A percentile compares a stretch with the other conserved stretches of the same genome.
Evolutionary conservation across 2,113 vertebrate species (phyloP).

Genomic region (Nyctereutes procyonoides): DNA sequence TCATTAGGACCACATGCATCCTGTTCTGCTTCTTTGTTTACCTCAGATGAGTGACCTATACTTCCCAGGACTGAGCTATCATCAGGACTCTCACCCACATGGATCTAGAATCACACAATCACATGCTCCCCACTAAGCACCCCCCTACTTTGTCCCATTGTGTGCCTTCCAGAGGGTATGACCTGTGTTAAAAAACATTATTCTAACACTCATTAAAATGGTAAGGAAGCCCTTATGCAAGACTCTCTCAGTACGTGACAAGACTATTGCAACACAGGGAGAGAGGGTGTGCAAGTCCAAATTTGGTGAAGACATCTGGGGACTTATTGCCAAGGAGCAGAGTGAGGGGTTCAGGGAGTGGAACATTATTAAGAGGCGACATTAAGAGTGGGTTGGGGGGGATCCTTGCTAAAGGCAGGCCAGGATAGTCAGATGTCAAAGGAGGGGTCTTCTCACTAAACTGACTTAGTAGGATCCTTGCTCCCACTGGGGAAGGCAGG

Average conservation of each 20-base stretch:
- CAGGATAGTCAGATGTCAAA: neutral
- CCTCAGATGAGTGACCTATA: neutral
- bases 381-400: neutral
- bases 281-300: neutral
- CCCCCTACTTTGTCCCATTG: accelerated
- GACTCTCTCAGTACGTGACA: neutral
- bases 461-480: neutral
- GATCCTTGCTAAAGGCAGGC: neutral
- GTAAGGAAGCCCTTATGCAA: neutral
- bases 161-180: neutral
- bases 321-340: neutral
- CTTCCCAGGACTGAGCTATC: neutral
- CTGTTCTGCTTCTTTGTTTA: too few species aligned
- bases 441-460: neutral
- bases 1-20: neutral
- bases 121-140: neutral
- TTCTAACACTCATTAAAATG: neutral
- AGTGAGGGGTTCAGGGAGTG: neutral
- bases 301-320: neutral
- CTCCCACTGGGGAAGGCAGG: neutral
- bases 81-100: neutral
- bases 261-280: neutral
- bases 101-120: neutral
- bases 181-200: neutral
- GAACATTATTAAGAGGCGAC: neutral